phyloP scores from a whole-genome alignment of 2,888 invertebrate species.

The Brachycybe producta region DNA sequence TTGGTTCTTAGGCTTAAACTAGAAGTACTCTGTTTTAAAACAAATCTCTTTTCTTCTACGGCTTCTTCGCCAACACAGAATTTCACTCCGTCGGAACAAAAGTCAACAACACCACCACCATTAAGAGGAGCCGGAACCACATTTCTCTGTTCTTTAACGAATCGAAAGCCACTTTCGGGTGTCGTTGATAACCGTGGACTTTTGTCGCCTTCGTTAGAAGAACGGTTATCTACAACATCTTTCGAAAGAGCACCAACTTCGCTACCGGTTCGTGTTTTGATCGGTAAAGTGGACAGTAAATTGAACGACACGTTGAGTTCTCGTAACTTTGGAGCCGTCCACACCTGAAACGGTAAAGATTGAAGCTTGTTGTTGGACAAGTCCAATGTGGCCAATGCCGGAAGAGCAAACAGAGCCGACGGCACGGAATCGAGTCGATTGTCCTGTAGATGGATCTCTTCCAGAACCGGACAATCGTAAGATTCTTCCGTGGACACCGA shows the following conservation, averaged over 20 bases:
- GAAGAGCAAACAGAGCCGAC: slow-evolving; percentile 64
- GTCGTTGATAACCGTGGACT: no score
- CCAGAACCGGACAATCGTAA: slow-evolving; percentile 50
- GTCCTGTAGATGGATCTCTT: slow-evolving; percentile 80
- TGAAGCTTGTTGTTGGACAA: slow-evolving; percentile 89
- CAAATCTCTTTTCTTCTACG: neutral
- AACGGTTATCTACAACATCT: neutral
- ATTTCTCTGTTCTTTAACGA: no score
- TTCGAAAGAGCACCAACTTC: neutral
- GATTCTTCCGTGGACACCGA: slow-evolving; percentile 21
- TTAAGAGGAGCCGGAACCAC: neutral
- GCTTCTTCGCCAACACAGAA: slow-evolving; percentile 32
- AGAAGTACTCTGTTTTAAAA: neutral
- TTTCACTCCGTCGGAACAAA: slow-evolving; percentile 14
- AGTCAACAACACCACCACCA: slow-evolving; percentile 4
- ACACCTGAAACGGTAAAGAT: slow-evolving; percentile 64
- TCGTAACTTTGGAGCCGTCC: slow-evolving; percentile 70
- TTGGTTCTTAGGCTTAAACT: slow-evolving; percentile 21
- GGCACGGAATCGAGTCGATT: slow-evolving; percentile 75
- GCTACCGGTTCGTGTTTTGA: slow-evolving; percentile 8
- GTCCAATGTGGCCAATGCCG: slow-evolving; percentile 65
- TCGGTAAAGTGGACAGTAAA: slow-evolving; percentile 57
- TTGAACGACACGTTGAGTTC: slow-evolving; percentile 85
- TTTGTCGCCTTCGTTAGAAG: slow-evolving; percentile 1
- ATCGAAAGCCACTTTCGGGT: no score